Conservation (phyloP, 2,113 vertebrate species). For the Azemiops feae region DNA sequence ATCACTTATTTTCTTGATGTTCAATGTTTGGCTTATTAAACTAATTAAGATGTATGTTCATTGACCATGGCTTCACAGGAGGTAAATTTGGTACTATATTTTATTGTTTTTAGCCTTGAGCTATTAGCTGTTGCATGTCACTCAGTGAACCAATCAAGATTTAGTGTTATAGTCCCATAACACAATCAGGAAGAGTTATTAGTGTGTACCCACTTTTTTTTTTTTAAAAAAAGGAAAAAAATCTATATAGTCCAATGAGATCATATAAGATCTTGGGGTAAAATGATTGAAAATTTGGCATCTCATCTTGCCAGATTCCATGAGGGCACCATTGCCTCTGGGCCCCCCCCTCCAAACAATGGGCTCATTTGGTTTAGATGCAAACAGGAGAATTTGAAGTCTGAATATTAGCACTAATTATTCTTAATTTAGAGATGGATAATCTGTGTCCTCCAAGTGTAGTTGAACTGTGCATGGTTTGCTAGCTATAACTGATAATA, state of each 20-base stretch:
- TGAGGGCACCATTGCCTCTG: not conserved
- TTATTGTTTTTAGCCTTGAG: slow-evolving; percentile 25
- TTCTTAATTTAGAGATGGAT: not conserved
- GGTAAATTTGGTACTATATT: slow-evolving; percentile 44
- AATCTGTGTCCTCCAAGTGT: not conserved
- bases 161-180: not conserved
- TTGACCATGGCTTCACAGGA: slow-evolving; percentile 35
- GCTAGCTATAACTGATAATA: not conserved
- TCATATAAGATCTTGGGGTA: not conserved
- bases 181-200: not conserved
- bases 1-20: slow-evolving; percentile 53
- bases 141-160: not conserved
- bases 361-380: not conserved
- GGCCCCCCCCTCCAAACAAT: not conserved
- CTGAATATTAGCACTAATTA: not conserved
- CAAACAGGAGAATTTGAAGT: not conserved
- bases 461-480: not conserved
- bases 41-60: slow-evolving; percentile 12
- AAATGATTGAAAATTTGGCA: not conserved
- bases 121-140: rapidly evolving
- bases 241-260: not conserved
- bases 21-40: slow-evolving; percentile 46
- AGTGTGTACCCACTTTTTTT: not conserved
- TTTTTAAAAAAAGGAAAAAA: not conserved
- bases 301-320: not conserved